phyloP scores from a whole-genome alignment of 2,113 vertebrate genomes.

The Eretmochelys imbricata region DNA sequence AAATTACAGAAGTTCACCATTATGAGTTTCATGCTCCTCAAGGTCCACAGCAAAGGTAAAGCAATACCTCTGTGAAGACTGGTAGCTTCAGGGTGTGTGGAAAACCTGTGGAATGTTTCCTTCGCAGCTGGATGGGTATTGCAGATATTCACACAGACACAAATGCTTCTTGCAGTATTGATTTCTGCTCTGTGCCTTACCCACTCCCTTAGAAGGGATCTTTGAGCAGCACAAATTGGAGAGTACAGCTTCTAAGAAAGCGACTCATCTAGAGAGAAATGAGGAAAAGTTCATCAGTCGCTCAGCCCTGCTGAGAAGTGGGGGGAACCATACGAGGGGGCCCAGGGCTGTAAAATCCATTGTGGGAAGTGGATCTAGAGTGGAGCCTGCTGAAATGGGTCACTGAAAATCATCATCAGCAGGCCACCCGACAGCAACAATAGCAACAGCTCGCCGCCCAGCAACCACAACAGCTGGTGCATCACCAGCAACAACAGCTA shows the following conservation, averaged over 20 bases:
- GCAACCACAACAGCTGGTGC: no score
- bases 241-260: not conserved
- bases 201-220: not conserved
- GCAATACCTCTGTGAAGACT: not conserved
- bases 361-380: no score
- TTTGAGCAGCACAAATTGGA: not conserved
- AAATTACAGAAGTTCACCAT: not conserved
- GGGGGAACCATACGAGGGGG: no score
- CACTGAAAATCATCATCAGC: no score
- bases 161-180: not conserved
- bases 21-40: no score
- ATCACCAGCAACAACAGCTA: no score
- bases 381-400: no score
- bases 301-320: no score
- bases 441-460: no score
- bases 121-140: not conserved
- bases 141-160: not conserved
- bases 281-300: not conserved
- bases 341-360: no score
- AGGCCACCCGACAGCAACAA: no score
- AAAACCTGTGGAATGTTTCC: not conserved
- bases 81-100: not conserved
- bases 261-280: not conserved
- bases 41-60: not conserved
- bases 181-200: not conserved